These are phyloP conservation scores for Dinothrombium tinctorium DNA, from an alignment of 1,140 invertebrate genomes.

Conservation along the genomic window DNA sequence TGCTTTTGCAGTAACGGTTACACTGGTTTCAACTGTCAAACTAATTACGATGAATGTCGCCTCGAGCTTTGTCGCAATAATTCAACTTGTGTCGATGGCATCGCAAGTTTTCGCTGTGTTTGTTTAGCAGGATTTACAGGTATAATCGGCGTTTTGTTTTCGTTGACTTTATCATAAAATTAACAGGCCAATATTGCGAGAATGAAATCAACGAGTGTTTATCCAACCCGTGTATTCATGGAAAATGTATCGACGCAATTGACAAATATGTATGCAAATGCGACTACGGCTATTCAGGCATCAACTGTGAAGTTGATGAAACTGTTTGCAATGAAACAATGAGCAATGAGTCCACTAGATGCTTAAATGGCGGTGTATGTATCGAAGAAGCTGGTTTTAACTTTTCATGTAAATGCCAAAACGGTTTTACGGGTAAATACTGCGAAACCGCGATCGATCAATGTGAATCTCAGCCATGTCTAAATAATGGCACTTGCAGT, in stretches of 20 bases:
- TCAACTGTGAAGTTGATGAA: constrained; percentile 69
- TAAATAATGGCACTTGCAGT: constrained; percentile 39
- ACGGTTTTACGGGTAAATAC: constrained; percentile 41
- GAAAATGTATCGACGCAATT: constrained; percentile 77
- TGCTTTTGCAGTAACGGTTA: no score
- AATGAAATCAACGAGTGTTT: constrained; percentile 45
- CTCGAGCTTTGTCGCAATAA: no score
- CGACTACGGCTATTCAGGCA: constrained; percentile 23
- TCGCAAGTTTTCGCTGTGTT: no score
- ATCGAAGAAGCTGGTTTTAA: constrained; percentile 31
- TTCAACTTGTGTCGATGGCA: no score
- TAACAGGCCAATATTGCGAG: constrained; percentile 74
- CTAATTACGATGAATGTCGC: no score
- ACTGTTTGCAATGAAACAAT: constrained; percentile 93
- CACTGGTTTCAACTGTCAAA: no score
- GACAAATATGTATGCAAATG: constrained; percentile 21
- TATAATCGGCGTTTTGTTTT: no score
- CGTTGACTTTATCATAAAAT: constrained; percentile 85
- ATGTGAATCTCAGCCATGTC: constrained; percentile 25
- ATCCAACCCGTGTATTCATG: constrained; percentile 65
- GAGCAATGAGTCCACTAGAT: constrained; percentile 19
- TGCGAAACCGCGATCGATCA: constrained; percentile 25
- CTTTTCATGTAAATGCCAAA: constrained; percentile 59
- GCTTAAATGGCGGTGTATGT: constrained; percentile 55
- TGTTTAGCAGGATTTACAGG: no score